Percentiles rank a stretch among this genome's conserved stretches.
phyloP scores from a whole-genome alignment of 1,140 invertebrate species.

The Drosophila lini region DNA sequence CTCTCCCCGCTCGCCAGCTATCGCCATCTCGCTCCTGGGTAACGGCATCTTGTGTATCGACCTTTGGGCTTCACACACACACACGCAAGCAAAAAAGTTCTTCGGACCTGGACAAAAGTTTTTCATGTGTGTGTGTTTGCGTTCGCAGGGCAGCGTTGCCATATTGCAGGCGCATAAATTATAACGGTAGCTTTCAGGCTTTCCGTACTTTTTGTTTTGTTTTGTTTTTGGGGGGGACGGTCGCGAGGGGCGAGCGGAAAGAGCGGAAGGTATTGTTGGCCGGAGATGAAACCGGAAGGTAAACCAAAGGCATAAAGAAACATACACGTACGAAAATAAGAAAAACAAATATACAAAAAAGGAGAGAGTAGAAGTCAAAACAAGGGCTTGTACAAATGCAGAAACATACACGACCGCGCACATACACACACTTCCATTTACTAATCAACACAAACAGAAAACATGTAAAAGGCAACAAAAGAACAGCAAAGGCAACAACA shows the following conservation, averaged over 20 bases:
- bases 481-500: constrained; percentile 50
- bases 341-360: constrained; percentile 52
- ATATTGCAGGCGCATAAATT: constrained; percentile 80
- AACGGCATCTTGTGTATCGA: constrained; percentile 75
- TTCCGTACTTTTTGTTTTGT: constrained; percentile 34
- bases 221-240: constrained; percentile 20
- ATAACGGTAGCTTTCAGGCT: constrained; percentile 60
- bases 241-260: constrained; percentile 2
- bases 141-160: constrained; percentile 64
- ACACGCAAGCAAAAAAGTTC: constrained; percentile 40
- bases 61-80: constrained; percentile 57
- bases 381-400: constrained; percentile 48
- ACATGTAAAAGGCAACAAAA: constrained; percentile 51
- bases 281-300: constrained; percentile 81
- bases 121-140: constrained; percentile 28
- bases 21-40: constrained; percentile 50
- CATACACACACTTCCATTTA: constrained; percentile 61
- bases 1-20: constrained; percentile 20
- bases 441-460: constrained; percentile 73
- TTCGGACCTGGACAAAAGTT: constrained; percentile 72
- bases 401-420: constrained; percentile 18
- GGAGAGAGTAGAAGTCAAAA: constrained; percentile 30
- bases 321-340: constrained; percentile 16
- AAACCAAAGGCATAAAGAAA: constrained; percentile 64
- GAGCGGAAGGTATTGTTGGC: constrained; percentile 64